Evolutionary conservation across 1,140 invertebrate species (phyloP).

Genomic region (Dendrolimus punctatus): DNA sequence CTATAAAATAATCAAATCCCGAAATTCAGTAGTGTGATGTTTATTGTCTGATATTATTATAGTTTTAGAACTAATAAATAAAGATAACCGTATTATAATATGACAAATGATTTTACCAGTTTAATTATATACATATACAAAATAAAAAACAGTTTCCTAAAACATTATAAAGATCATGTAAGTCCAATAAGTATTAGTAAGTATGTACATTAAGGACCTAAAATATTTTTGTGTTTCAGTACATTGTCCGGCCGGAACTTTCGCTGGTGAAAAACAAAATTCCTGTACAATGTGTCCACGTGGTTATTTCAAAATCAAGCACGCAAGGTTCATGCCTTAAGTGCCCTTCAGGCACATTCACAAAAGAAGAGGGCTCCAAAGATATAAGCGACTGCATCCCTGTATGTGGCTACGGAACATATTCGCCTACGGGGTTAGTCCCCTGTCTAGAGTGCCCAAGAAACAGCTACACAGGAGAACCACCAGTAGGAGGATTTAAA

Average conservation of each 20-base stretch:
- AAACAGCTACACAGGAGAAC: constrained; percentile 91
- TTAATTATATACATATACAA: no score
- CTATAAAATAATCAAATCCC: no score
- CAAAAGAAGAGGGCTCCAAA: constrained; percentile 91
- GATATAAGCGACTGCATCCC: constrained; percentile 88
- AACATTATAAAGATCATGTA: no score
- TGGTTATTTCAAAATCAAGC: constrained; percentile 95
- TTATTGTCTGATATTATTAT: no score
- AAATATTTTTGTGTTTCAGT: constrained; percentile 73
- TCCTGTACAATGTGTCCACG: constrained; percentile 90
- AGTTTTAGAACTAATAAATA: no score
- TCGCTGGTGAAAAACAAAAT: constrained; percentile 89
- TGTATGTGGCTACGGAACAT: constrained; percentile 96
- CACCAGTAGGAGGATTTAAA: constrained; percentile 92
- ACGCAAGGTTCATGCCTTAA: constrained; percentile 89
- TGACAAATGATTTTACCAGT: no score
- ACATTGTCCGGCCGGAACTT: constrained; percentile 96
- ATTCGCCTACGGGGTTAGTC: constrained; percentile 94
- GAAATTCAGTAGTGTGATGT: no score
- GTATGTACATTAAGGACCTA: not conserved
- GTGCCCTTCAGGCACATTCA: constrained; percentile 95
- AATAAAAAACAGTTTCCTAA: no score
- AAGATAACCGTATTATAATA: no score
- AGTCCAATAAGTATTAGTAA: no score
- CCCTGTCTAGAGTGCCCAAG: constrained; percentile 96